Conservation (phyloP, 1,140 invertebrate species). For the Zaprionus africanus region DNA sequence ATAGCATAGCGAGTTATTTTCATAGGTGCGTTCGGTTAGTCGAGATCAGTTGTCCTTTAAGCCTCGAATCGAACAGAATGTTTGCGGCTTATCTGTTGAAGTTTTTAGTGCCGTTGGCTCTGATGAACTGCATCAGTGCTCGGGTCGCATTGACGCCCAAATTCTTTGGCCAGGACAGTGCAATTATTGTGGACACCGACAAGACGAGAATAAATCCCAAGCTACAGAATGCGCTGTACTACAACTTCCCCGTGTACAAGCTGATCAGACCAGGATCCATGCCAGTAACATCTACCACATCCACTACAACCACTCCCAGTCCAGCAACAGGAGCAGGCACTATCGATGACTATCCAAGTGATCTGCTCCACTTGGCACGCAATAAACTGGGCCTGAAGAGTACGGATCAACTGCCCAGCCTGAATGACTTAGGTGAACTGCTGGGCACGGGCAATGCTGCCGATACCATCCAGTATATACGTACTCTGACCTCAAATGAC, state of each 20-base stretch:
- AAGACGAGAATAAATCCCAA: slow-evolving; percentile 47
- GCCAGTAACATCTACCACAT: slow-evolving; percentile 25
- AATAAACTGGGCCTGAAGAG: slow-evolving; percentile 67
- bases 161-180: slow-evolving; percentile 69
- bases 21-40: neutral
- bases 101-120: slow-evolving; percentile 37
- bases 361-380: slow-evolving; percentile 67
- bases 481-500: slow-evolving; percentile 57
- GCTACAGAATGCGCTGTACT: slow-evolving; percentile 61
- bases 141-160: slow-evolving; percentile 41
- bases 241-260: slow-evolving; percentile 69
- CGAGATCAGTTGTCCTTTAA: slow-evolving; percentile 58
- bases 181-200: slow-evolving; percentile 59
- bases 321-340: slow-evolving; percentile 25
- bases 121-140: slow-evolving; percentile 52
- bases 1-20: slow-evolving; percentile 21
- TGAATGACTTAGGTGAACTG: slow-evolving; percentile 65
- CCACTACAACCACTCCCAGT: slow-evolving; percentile 35
- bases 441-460: slow-evolving; percentile 64
- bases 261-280: slow-evolving; percentile 38
- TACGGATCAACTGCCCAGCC: slow-evolving; percentile 59
- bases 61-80: slow-evolving; percentile 52
- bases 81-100: slow-evolving; percentile 25
- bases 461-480: slow-evolving; percentile 74
- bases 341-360: slow-evolving; percentile 61